A percentile compares a stretch with the other conserved stretches of the same genome.
phyloP scores from a whole-genome alignment of 2,113 vertebrate genomes.

The Ifrita kowaldi region DNA sequence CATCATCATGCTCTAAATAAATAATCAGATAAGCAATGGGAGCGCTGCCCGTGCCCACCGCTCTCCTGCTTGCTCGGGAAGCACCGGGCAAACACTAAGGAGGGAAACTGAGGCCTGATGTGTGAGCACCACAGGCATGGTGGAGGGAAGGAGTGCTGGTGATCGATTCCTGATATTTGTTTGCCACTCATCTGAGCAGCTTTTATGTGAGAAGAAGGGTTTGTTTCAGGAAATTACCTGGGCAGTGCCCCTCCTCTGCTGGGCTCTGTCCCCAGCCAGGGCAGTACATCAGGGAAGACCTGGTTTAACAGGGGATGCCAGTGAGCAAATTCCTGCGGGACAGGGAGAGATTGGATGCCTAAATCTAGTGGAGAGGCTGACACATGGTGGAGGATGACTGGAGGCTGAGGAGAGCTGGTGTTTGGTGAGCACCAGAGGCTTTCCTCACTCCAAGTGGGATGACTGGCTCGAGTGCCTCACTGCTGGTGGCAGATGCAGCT shows the following conservation, averaged over 20 bases:
- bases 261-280: neutral
- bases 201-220: neutral
- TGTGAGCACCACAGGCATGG: fast-evolving
- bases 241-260: neutral
- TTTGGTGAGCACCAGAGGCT: neutral
- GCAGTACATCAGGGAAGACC: neutral
- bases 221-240: neutral
- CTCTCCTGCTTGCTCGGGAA: neutral
- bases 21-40: neutral
- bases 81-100: fast-evolving
- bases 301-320: neutral
- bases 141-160: neutral
- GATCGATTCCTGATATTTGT: neutral
- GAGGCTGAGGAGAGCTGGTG: neutral
- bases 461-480: neutral
- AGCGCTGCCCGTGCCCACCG: fast-evolving
- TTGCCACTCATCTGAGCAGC: neutral
- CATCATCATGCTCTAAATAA: conserved; percentile 33
- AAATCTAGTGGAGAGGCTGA: neutral
- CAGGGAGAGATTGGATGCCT: neutral
- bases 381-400: neutral
- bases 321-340: neutral
- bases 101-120: neutral
- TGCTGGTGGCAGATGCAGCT: neutral
- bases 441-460: fast-evolving